A percentile compares a stretch with the other conserved stretches of the same genome.
Evolutionary conservation across 2,888 invertebrate genomes (phyloP).

Genomic region (Molorchus minor): DNA sequence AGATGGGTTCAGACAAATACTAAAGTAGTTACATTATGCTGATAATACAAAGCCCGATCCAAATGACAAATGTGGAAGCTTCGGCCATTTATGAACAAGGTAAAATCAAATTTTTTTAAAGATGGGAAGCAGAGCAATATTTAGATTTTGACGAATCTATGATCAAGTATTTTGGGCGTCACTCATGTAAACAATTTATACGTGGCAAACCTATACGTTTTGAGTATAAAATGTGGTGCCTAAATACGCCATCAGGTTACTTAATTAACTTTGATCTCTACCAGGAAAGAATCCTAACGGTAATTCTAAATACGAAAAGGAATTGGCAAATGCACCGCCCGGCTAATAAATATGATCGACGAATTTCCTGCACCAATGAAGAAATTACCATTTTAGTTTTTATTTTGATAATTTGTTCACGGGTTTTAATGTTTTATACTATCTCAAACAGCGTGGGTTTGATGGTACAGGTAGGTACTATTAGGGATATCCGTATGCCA

Average conservation of each 20-base stretch:
- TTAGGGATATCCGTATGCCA: slow-evolving; percentile 33
- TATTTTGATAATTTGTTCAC: slow-evolving; percentile 49
- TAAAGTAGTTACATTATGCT: no score
- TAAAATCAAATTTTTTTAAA: no score
- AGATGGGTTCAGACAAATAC: no score
- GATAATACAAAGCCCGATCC: no score
- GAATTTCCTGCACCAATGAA: slow-evolving; percentile 1
- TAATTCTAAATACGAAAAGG: background rate
- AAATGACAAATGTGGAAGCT: no score
- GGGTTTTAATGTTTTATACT: slow-evolving; percentile 37
- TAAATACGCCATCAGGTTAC: slow-evolving; percentile 46
- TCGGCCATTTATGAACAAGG: no score
- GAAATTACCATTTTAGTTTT: slow-evolving; percentile 35
- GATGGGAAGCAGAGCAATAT: slow-evolving; percentile 31
- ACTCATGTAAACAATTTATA: slow-evolving; percentile 50
- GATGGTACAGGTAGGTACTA: slow-evolving; percentile 40
- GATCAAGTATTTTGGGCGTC: slow-evolving; percentile 23
- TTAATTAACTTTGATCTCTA: slow-evolving; percentile 51
- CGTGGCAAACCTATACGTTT: slow-evolving; percentile 52
- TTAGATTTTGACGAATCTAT: slow-evolving; percentile 26
- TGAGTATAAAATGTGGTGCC: slow-evolving; percentile 50
- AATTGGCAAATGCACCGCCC: background rate
- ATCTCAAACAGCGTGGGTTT: slow-evolving; percentile 36
- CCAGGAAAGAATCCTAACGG: slow-evolving; percentile 39
- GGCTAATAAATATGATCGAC: slow-evolving; percentile 6